Base-by-base conservation (phyloP, 2,113 vertebrate genomes). In the Taxidea taxus region DNA sequence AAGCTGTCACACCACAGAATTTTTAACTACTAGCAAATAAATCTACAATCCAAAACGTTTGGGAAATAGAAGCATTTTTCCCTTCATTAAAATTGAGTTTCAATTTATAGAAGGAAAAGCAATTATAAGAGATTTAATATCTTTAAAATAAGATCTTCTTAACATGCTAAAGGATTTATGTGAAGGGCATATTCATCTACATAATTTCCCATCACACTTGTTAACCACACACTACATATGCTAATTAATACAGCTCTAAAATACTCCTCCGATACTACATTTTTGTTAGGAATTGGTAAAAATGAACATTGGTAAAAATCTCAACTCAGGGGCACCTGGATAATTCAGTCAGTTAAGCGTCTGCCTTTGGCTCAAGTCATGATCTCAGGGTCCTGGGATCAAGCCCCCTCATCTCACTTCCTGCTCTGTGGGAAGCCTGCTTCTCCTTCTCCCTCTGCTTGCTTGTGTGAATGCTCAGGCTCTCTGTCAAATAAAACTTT, bases 1-100 rank as follows among this genome's bases (percentile, higher is more conserved):
- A 91, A 72, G 34, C 85, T 89, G 37, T 31, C 64, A 87, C 10
- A 14, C 29, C 47, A 72, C 2, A 15, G 21, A 83, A 70, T 75
- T 91, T 87, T 84, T 58, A 74, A 72, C 20, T 39, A 58, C 39
- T 15, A 60, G 29, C 11, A 84, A 94, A 82, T 92, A 70, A 81
- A 90, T 37, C 62, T 91, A 20, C 14, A 70, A 49, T 37, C 56
- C 14, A 27, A 93, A 81, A 72, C 4, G 2, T 34, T 27, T 80
- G 39, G 60, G 44, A 97, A 94, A 92, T 15, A 72, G 31, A 68
- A 70, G 39, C 6, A 85, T 39, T 91, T 93, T 96, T 56, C 49
- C 77, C 81, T 66, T 58, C 20, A 25, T 51, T 95, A 47, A 89
- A 92, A 94, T 95, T 83, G 56, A 64, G 74, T 75, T 84, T 97